Evolutionary conservation across 2,888 invertebrate species (phyloP).

Genomic region (Geophilus truncorum): DNA sequence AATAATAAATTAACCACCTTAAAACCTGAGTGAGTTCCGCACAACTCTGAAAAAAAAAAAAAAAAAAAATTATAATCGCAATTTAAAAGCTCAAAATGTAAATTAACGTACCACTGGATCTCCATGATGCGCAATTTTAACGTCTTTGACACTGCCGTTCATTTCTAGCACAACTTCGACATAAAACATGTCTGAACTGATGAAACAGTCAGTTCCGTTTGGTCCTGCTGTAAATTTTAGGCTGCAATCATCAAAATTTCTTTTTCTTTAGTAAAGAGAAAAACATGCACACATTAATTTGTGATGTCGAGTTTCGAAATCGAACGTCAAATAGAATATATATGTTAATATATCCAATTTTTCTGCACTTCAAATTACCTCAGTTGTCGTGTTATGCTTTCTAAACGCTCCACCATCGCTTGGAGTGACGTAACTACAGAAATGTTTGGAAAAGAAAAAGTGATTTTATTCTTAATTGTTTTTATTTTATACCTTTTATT

Average conservation of each 20-base stretch:
- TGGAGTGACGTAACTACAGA: conserved; percentile 71
- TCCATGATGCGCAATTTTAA: conserved; percentile 85
- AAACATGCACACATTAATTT: neutral
- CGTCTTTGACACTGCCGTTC: conserved; percentile 79
- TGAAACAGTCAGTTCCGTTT: conserved; percentile 74
- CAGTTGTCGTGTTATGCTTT: conserved; percentile 82
- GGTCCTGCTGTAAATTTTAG: conserved; percentile 81
- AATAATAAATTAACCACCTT: conserved; percentile 40
- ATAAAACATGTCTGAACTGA: conserved; percentile 95
- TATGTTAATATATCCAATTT: neutral
- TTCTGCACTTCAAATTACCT: conserved; percentile 56
- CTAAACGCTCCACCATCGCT: conserved; percentile 84
- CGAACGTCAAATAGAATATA: neutral
- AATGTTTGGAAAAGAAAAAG: neutral
- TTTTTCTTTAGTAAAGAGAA: conserved; percentile 22
- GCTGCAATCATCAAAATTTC: conserved; percentile 50
- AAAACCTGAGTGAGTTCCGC: conserved; percentile 70
- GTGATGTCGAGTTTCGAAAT: neutral
- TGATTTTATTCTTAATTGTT: neutral
- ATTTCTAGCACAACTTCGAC: conserved; percentile 82
- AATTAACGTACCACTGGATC: conserved; percentile 55
- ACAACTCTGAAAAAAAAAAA: conserved; percentile 63
- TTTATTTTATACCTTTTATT: conserved; percentile 59
- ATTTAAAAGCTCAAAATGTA: neutral
- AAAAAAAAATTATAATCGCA: neutral